Base-by-base conservation (phyloP, 2,888 invertebrate genomes). In the Cryptocephalus primarius region DNA sequence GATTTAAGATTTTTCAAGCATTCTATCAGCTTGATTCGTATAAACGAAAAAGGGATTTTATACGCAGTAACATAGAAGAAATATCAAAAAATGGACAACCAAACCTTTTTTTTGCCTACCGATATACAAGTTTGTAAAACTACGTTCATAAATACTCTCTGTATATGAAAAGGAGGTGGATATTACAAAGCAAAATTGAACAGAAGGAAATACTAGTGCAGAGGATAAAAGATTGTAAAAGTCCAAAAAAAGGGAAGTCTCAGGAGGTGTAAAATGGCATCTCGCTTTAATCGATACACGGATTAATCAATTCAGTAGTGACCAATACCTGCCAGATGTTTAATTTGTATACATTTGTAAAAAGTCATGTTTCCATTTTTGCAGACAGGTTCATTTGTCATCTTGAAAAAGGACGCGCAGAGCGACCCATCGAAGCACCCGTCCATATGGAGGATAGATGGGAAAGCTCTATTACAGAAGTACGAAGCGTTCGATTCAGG, bases 391-490 rank as follows among this genome's bases (percentile, higher is more conserved):
- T 63, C 67, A 8, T 71, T 71, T 59, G 60, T 71, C 6, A 68
- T 70, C 45, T 51, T 61, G 32, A 71, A 69, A 55, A 62, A 63
- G 57, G 71, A 71, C 54, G 68, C 67, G 4, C 64, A 67, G 56
- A 66, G 65, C 9, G 67, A 67, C 48, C 55, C 64, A 4, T 58
- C 58, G 9, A 67, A 67, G 44, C 67, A 66, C 43, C 68, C 70
- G 9, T 65, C 65, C 42, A 64, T 71, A 40, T 71, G 70, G 70
- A 61, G 68, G 53, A 66, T 71, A 48, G 70, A 71, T 56, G 70
- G 72, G 4, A 72, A 72, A 52, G 68, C 70, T 4, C 57, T 72
- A n/a, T 56, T 73, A 9, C 73, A 73, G 53, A 73, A 73, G 55
- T 73, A 68, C 54, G 70, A 72, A 60, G 66, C 70, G 10, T 69